These are phyloP conservation scores for Eurois occulta DNA, from an alignment of 2,888 invertebrate genomes.

Conservation along the genomic window DNA sequence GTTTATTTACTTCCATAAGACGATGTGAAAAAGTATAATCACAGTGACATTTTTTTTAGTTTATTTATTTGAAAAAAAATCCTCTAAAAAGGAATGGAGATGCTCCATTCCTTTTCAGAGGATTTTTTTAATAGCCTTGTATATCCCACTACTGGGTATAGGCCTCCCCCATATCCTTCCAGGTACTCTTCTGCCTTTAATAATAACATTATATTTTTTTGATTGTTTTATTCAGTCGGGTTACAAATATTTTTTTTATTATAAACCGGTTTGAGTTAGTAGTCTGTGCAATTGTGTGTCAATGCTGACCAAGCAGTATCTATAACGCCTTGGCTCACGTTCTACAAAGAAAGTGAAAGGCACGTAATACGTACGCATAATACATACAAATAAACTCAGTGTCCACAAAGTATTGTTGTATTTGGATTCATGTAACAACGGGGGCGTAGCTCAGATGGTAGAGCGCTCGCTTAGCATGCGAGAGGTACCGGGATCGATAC, in stretches of 20 bases:
- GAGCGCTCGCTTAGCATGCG: constrained; percentile 91
- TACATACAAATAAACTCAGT: constrained; percentile 45
- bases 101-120: not conserved
- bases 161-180: no score
- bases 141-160: no score
- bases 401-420: constrained; percentile 26
- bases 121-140: no score
- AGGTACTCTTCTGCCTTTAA: no score
- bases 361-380: constrained; percentile 56
- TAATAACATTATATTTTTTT: not conserved
- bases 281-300: not conserved
- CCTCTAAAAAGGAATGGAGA: no score
- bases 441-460: constrained; percentile 91
- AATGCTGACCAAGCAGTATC: constrained; percentile 43
- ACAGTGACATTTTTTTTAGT: not conserved
- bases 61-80: not conserved
- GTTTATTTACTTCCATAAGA: not conserved
- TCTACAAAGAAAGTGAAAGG: constrained; percentile 64
- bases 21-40: not conserved
- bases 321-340: constrained; percentile 15
- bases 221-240: not conserved
- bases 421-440: constrained; percentile 53
- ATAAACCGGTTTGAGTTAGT: not conserved
- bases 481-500: constrained; percentile 88
- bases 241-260: not conserved